phyloP scores from a whole-genome alignment of 2,888 invertebrate species.

The Pheosia gnoma region DNA sequence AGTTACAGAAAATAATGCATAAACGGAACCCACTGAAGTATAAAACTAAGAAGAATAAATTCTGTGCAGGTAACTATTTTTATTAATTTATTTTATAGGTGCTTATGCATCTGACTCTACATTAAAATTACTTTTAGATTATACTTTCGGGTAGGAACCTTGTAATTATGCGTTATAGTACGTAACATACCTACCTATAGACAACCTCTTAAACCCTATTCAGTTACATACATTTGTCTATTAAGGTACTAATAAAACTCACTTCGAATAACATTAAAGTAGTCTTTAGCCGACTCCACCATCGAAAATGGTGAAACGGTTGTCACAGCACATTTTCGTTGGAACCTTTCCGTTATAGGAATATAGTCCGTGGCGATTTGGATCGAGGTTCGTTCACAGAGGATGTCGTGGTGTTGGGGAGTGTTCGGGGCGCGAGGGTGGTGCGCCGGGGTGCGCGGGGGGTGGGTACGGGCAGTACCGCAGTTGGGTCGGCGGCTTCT shows the following conservation, averaged over 20 bases:
- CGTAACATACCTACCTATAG: slow-evolving; percentile 51
- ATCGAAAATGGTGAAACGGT: slow-evolving; percentile 22
- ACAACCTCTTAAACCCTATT: slow-evolving; percentile 44
- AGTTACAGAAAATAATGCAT: slow-evolving; percentile 3
- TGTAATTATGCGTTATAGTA: slow-evolving; percentile 59
- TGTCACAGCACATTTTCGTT: slow-evolving; percentile 58
- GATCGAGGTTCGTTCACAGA: slow-evolving; percentile 56
- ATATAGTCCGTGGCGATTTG: slow-evolving; percentile 18
- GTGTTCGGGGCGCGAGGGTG: slow-evolving; percentile 59
- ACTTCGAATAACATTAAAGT: slow-evolving; percentile 44
- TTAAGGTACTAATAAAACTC: slow-evolving; percentile 56
- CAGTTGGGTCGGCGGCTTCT: slow-evolving; percentile 88
- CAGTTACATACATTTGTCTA: slow-evolving; percentile 56
- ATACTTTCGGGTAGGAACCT: slow-evolving; percentile 79
- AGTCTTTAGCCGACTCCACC: slow-evolving; percentile 10
- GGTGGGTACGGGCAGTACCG: slow-evolving; percentile 87
- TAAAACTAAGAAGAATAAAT: slow-evolving; percentile 3
- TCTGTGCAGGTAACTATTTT: slow-evolving; percentile 67
- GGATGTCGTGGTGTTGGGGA: slow-evolving; percentile 71
- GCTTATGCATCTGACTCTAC: slow-evolving; percentile 48
- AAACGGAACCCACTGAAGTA: not conserved
- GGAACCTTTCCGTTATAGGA: slow-evolving; percentile 17
- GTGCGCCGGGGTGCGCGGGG: slow-evolving; percentile 61
- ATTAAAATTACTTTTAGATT: slow-evolving; percentile 57
- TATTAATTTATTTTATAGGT: slow-evolving; percentile 35